Base-by-base conservation (phyloP, 2,113 vertebrate genomes). In the Aphyosemion australe region DNA sequence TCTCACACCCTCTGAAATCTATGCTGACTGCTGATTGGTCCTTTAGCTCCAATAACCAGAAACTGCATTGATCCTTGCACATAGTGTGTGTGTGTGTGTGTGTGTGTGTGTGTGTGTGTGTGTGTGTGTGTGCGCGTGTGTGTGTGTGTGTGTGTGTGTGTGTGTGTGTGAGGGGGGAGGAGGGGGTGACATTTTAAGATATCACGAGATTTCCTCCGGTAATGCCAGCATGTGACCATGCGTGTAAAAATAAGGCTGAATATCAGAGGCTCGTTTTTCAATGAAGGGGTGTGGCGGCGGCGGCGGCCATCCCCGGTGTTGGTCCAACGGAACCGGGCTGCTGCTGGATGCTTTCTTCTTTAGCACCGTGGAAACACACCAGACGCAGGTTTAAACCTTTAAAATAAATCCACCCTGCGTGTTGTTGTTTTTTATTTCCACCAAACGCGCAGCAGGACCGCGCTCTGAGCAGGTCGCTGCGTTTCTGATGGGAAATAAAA, bases 211-310 rank as follows among this genome's bases (percentile, higher is more conserved):
- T 59, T 7, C 18, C 46, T 45, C 39, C 62, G 69, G 19, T 1
- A 41, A 60, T 15, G 8, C 14, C 12, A 71, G 57, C 68, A 73
- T 61, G 65, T 57, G 64, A 55, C 48, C 41, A 46, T 16, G 21
- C 12, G 53, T 45, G 7, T 34, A 61, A 18, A 49, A 49, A 46
- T 32, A 31, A 37, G 49, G 37, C n/a, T 65, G 58, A 26, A 31
- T 42, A 32, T 39, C 14, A 13, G 19, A 54, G 46, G 19, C 42
- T 51, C 9, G 55, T 32, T 14, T 72, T 14, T 56, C 46, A 69
- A 26, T 60, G 67, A 84, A 89, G 89, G 89, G 89, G 86, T 84
- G 87, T 86, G 87, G 89, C 87, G 73, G 74, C 56, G 5, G 53
- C 62, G 21, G 51, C 77, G 59, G 10, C 41, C 65, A 59, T 72